Evolutionary conservation across 2,797 vertebrate species (phyloP).

Genomic region (Enteromius argenteus): DNA sequence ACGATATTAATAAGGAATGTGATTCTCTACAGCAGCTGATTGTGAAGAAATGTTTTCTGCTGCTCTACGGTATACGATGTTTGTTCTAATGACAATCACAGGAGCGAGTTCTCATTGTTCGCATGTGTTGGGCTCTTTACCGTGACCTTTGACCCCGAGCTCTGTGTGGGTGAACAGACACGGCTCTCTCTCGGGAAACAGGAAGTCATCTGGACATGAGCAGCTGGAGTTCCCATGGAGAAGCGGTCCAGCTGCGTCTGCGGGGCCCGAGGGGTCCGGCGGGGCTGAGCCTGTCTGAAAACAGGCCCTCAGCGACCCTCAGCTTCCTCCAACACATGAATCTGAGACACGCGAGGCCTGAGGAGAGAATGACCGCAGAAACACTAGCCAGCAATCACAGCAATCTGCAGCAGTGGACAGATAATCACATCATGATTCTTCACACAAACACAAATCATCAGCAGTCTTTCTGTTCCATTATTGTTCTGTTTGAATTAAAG

Average conservation of each 20-base stretch:
- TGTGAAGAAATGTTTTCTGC: not conserved
- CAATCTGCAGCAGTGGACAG: not conserved
- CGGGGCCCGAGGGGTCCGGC: not conserved
- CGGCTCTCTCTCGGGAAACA: slow-evolving; percentile 4
- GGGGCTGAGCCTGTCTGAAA: not conserved
- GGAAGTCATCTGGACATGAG: slow-evolving; percentile 10
- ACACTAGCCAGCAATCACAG: no score
- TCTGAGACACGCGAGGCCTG: not conserved
- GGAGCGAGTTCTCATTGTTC: not conserved
- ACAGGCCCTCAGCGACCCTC: not conserved
- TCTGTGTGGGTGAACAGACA: not conserved
- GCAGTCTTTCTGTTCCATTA: not conserved
- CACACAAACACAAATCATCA: not conserved
- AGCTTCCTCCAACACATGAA: not conserved
- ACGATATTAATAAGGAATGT: not conserved
- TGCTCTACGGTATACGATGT: not conserved
- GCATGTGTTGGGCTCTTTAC: not conserved
- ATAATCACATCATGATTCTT: not conserved
- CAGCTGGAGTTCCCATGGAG: slow-evolving; percentile 23
- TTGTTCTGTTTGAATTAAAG: no score
- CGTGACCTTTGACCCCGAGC: not conserved
- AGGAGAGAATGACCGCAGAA: not conserved
- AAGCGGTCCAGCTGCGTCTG: not conserved
- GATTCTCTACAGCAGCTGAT: not conserved
- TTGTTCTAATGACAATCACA: not conserved